Percentiles rank a stretch among this genome's conserved stretches.
These are phyloP conservation scores for Botrylloides violaceus DNA, from an alignment of 23 tunicate species.

Conservation along the genomic window DNA sequence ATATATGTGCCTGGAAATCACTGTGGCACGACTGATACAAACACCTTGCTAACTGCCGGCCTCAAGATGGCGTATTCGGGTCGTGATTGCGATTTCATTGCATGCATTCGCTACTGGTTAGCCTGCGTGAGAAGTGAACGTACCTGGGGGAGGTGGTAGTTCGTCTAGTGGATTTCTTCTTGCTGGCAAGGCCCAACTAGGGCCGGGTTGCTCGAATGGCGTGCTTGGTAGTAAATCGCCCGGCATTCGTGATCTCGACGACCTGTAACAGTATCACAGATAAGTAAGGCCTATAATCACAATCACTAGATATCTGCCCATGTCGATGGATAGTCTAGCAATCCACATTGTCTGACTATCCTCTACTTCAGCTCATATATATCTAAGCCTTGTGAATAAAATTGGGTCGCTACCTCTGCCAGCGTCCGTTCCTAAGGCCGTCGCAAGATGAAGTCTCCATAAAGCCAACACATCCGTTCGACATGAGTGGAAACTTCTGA, in stretches of 20 bases:
- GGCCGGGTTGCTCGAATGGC: slow-evolving; percentile 31
- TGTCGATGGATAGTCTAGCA: too few relatives aligned
- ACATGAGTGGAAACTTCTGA: slow-evolving; percentile 82
- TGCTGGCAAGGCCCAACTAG: slow-evolving; percentile 31
- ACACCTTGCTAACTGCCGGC: background rate
- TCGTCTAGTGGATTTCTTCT: slow-evolving; percentile 67
- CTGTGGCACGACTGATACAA: background rate
- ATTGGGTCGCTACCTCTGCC: slow-evolving; percentile 59
- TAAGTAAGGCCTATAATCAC: too few relatives aligned
- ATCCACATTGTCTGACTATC: too few relatives aligned
- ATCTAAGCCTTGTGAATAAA: too few relatives aligned
- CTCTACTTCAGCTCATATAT: too few relatives aligned
- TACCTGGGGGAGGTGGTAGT: slow-evolving; percentile 61
- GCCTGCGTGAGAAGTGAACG: background rate
- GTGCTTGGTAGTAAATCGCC: slow-evolving; percentile 67
- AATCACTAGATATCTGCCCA: too few relatives aligned
- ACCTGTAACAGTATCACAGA: background rate
- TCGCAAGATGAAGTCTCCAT: slow-evolving; percentile 55
- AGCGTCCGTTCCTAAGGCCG: slow-evolving; percentile 70
- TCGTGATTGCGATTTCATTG: too few relatives aligned
- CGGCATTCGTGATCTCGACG: slow-evolving; percentile 24
- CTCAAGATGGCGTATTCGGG: too few relatives aligned
- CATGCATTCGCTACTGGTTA: too few relatives aligned
- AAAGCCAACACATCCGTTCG: slow-evolving; percentile 77
- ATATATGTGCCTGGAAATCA: background rate